These are phyloP conservation scores for Mesocentrotus franciscanus DNA, from an alignment of 53 echinoderm and acorn worm species.

Conservation along the genomic window DNA sequence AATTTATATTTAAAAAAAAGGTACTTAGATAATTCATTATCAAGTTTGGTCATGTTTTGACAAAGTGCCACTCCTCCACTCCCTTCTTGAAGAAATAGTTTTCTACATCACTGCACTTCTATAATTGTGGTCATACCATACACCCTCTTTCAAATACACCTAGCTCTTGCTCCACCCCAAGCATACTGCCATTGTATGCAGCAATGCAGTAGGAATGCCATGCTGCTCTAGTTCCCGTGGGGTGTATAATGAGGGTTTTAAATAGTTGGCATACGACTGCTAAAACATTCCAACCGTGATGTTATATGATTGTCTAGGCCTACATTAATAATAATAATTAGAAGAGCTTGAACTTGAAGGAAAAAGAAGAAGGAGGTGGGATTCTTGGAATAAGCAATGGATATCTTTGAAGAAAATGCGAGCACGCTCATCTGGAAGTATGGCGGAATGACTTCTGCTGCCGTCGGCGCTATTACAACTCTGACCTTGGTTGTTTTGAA, in stretches of 20 bases:
- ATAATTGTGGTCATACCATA: not conserved
- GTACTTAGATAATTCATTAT: not conserved
- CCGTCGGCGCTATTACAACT: not conserved
- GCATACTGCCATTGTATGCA: not conserved
- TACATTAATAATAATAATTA: not conserved
- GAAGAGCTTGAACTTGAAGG: not conserved
- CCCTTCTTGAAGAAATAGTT: not conserved
- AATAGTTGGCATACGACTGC: slow-evolving; percentile 8
- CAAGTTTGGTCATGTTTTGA: not conserved
- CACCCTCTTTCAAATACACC: not conserved
- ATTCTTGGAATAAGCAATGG: not conserved
- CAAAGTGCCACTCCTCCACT: no score
- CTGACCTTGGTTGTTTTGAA: slow-evolving; percentile 14
- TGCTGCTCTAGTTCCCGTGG: not conserved
- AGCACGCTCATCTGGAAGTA: not conserved
- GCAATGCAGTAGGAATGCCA: slow-evolving; percentile 17
- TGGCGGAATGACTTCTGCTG: slow-evolving; percentile 44
- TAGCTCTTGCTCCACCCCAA: not conserved
- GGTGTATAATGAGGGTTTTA: not conserved
- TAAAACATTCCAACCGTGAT: not conserved
- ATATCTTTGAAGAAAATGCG: slow-evolving; percentile 16
- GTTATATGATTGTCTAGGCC: not conserved
- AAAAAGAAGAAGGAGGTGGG: not conserved
- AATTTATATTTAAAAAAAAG: no score
- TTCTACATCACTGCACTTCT: not conserved